phyloP scores from a whole-genome alignment of 1,140 invertebrate genomes.

The Listronotus bonariensis region DNA sequence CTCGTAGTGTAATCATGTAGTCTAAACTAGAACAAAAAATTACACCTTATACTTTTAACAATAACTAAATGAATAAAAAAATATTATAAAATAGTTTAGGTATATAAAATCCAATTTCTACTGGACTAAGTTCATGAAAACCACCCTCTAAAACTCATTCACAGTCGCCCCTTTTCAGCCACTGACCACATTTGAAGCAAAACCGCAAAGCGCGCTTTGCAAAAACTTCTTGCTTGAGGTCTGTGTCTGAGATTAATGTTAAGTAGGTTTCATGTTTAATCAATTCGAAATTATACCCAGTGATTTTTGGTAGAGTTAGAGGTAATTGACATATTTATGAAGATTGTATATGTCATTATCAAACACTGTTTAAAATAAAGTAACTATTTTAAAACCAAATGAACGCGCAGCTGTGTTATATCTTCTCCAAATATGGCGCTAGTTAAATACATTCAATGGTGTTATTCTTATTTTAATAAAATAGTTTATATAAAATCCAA shows the following conservation, averaged over 20 bases:
- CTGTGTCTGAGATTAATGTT: constrained; percentile 21
- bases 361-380: too few relatives aligned
- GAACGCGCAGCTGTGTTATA: too few relatives aligned
- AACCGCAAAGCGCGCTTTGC: constrained; percentile 23
- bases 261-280: constrained; percentile 11
- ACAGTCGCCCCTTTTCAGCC: constrained; percentile 13
- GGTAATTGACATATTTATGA: too few relatives aligned
- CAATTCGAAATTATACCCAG: constrained; percentile 50
- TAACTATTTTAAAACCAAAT: too few relatives aligned
- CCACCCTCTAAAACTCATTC: neutral
- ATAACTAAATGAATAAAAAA: too few relatives aligned
- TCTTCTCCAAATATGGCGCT: too few relatives aligned
- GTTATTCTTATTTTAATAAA: too few relatives aligned
- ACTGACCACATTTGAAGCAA: constrained; percentile 34
- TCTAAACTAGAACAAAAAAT: too few relatives aligned
- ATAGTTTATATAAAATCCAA: neutral
- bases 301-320: constrained; percentile 53
- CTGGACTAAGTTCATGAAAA: constrained; percentile 6
- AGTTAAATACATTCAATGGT: too few relatives aligned
- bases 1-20: too few relatives aligned
- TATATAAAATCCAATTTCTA: neutral
- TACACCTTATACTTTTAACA: too few relatives aligned
- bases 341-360: too few relatives aligned
- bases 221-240: constrained; percentile 31
- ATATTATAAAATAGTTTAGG: neutral